Evolutionary conservation across 2,797 vertebrate species (phyloP).

Genomic region (Lacerta viridis): DNA sequence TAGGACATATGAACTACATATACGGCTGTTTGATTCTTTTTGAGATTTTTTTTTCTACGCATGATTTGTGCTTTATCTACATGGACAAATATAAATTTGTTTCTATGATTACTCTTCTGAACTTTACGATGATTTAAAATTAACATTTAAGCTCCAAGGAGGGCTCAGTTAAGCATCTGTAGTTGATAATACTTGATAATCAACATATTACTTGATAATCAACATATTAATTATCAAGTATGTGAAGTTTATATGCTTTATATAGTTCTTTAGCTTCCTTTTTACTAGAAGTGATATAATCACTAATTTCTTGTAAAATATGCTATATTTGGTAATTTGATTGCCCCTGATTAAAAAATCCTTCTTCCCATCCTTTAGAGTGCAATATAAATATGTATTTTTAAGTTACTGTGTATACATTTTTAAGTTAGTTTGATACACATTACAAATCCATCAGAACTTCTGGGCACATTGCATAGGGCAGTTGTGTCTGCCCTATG

Average conservation of each 20-base stretch:
- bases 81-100: background rate
- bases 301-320: background rate
- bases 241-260: slow-evolving; percentile 10
- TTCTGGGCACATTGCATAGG: background rate
- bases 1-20: slow-evolving; percentile 22
- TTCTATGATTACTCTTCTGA: background rate
- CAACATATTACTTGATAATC: background rate
- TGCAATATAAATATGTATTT: background rate
- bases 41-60: slow-evolving; percentile 5
- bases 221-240: background rate
- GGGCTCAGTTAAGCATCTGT: slow-evolving; percentile 24
- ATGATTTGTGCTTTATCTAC: slow-evolving; percentile 26
- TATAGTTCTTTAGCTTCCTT: background rate
- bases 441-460: slow-evolving; percentile 3
- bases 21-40: slow-evolving; percentile 15
- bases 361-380: background rate
- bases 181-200: background rate
- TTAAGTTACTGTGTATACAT: background rate
- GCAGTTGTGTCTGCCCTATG: background rate
- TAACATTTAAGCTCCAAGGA: slow-evolving; percentile 40
- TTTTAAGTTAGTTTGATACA: background rate
- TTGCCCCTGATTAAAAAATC: background rate
- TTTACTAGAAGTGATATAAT: slow-evolving; percentile 8
- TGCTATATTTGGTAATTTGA: background rate
- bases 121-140: slow-evolving; percentile 52